Evolutionary conservation across 2,113 vertebrate species (phyloP), one percentile per base, ranked within the genome.

Genomic region (Sceloporus tristichus): DNA sequence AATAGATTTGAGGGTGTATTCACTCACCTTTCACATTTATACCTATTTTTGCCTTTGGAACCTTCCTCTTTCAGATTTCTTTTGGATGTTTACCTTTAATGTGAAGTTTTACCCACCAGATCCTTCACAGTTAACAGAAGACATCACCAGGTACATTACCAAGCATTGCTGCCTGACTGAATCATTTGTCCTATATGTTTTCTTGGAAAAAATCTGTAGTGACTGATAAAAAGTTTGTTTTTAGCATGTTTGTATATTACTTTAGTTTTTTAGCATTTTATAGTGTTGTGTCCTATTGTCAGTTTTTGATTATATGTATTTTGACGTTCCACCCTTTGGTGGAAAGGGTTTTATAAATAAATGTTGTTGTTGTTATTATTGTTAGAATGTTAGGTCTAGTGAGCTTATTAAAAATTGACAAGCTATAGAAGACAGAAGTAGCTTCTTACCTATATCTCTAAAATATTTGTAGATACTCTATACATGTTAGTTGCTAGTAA

Each of bases 21-120:
- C 73, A 62, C 21, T 76, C 74, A 48, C 4, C 42, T 48, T 48
- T 76, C 21, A 75, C 54, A 85, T 42, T 40, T 2, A 7, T 18
- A 11, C 23, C n/a, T 5, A 74, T 27, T 78, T 23, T 79, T 70
- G 25, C 34, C 10, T 85, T 1, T 7, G 11, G 3, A 42, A 21
- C 94, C 91, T 91, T 5, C 34, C 1, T 4, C 91, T 95, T 97
- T 9, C 91, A 99, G 99, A 95, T 94, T 97, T 98, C 95, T 98
- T 98, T 79, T 99, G 98, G 99, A 96, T 98, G 91, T 99, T 99
- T 94, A 94, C 96, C n/a, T 99, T 99, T 95, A 98, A 97, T 85
- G 99, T 99, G 95, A 99, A 99, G 94, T 99, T 99, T 96, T 99
- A 99, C 95, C 99, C 98, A 87, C 98, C 98, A 5, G 99, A 99